These are phyloP conservation scores for Anomalospiza imberbis DNA, from an alignment of 2,797 vertebrate species.

Conservation along the genomic window DNA sequence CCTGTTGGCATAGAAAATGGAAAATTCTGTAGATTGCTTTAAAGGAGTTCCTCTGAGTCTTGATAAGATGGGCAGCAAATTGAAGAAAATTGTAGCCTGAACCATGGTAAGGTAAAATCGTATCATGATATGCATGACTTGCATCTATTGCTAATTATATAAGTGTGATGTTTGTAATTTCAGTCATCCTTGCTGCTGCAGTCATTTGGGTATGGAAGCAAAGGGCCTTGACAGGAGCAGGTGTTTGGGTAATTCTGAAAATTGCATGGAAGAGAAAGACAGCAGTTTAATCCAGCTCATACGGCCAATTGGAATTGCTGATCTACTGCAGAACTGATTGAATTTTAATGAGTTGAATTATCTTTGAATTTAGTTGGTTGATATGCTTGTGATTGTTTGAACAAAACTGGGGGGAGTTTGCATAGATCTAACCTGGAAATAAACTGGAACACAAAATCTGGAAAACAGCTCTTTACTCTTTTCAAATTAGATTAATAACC, in stretches of 20 bases:
- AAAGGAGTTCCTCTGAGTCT: background rate
- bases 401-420: background rate
- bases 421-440: background rate
- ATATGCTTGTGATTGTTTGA: background rate
- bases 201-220: background rate
- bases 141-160: background rate
- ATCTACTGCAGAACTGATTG: background rate
- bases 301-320: background rate
- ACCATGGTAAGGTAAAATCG: background rate
- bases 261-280: background rate
- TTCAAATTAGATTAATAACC: background rate
- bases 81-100: background rate
- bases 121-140: background rate
- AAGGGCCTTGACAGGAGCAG: conserved; percentile 13
- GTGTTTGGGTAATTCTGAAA: conserved; percentile 29
- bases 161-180: background rate
- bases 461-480: background rate
- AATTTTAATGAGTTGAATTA: conserved; percentile 50
- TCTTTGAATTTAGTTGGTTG: background rate
- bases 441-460: background rate
- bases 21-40: background rate
- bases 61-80: background rate
- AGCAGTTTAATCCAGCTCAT: background rate
- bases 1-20: background rate
- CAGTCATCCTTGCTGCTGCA: background rate